Evolutionary conservation across 92 coral and sea anemone genomes (phyloP).

Genomic region (Epizoanthus ramosus): DNA sequence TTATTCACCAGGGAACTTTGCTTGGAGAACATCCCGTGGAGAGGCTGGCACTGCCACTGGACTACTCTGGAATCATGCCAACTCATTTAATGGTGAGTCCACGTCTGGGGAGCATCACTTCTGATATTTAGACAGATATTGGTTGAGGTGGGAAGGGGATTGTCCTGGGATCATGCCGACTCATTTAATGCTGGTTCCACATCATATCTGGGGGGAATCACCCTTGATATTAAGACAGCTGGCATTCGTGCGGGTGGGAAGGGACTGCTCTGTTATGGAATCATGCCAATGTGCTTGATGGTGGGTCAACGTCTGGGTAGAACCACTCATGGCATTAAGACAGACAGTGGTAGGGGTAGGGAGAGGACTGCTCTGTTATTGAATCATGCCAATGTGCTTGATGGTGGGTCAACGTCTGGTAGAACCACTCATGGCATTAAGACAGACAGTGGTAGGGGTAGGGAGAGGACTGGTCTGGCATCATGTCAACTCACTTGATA

Average conservation of each 20-base stretch:
- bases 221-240: too few species aligned
- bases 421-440: not conserved
- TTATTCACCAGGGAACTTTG: slow-evolving; percentile 66
- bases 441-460: not conserved
- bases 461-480: too few species aligned
- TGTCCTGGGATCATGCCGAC: slow-evolving; percentile 75
- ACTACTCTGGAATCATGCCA: slow-evolving; percentile 83
- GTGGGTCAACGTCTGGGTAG: not conserved
- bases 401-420: slow-evolving; percentile 61
- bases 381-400: slow-evolving; percentile 61
- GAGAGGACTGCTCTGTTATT: slow-evolving; percentile 76
- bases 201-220: not conserved
- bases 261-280: too few species aligned
- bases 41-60: slow-evolving; percentile 73
- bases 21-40: slow-evolving; percentile 65
- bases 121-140: too few species aligned
- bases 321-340: not conserved
- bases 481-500: not conserved
- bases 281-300: not conserved
- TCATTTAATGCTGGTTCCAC: slow-evolving; percentile 79
- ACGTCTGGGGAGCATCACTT: not conserved
- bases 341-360: not conserved
- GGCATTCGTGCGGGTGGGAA: too few species aligned
- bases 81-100: slow-evolving; percentile 76
- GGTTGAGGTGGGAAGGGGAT: not conserved